phyloP scores from a whole-genome alignment of 2,797 vertebrate genomes.

The Antennarius maculatus region DNA sequence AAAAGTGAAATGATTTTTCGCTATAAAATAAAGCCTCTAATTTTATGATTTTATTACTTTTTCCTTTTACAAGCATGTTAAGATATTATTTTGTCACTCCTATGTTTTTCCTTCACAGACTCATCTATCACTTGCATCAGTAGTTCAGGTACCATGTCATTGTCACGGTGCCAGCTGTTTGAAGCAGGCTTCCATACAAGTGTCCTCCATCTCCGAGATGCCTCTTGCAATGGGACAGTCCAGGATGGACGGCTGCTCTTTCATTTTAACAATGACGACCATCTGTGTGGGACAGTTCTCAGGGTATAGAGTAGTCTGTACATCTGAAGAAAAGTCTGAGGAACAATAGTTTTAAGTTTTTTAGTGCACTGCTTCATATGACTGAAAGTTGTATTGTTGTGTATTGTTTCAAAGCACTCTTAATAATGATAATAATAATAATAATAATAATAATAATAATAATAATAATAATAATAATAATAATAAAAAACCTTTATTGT shows the following conservation, averaged over 20 bases:
- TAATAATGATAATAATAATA: no score
- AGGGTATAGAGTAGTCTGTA: constrained; percentile 53
- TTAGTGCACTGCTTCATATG: no score
- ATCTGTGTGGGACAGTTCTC: constrained; percentile 72
- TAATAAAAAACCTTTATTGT: no score
- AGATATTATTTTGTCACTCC: not conserved
- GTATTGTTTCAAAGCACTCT: no score
- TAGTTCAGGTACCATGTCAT: constrained; percentile 65
- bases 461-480: no score
- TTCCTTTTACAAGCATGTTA: no score
- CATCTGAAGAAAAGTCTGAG: not conserved
- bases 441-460: no score
- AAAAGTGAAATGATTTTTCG: no score
- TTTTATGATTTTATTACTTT: not conserved
- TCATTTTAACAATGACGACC: constrained; percentile 61
- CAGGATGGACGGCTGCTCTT: constrained; percentile 69
- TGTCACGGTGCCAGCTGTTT: constrained; percentile 80
- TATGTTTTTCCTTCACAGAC: constrained; percentile 53
- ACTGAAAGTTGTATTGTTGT: no score
- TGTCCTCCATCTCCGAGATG: constrained; percentile 70
- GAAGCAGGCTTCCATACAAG: constrained; percentile 66
- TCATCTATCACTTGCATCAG: constrained; percentile 60
- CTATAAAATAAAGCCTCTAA: no score
- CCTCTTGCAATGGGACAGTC: constrained; percentile 60
- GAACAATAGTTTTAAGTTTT: no score